Evolutionary conservation across 2,888 invertebrate species (phyloP), one percentile per base, ranked within the genome.

Genomic region (Gymnoscelis rufifasciata): DNA sequence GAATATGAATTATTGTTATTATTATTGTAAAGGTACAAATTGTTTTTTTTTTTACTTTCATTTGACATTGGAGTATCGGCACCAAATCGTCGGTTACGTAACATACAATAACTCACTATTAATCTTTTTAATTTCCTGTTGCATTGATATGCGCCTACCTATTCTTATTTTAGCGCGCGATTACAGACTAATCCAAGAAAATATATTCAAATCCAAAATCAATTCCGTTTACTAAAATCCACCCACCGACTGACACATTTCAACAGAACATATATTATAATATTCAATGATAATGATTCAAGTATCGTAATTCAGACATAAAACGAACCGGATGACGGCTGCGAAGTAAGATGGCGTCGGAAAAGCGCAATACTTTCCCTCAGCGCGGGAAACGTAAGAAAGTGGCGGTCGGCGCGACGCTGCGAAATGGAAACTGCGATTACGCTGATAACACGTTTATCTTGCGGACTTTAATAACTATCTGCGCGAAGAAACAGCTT

Each of bases 321-420:
- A 45, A 47, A 48, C 40, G 45, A 47, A 55, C 36, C 54, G 60
- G 54, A 52, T 53, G 43, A 52, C 61, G 62, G 59, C 52, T 56
- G 64, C 62, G 58, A 61, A 64, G 55, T 72, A 84, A 86, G 72
- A 87, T 87, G 86, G 87, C 86, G 82, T 65, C 79, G 84, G 88
- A 87, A 87, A 88, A 88, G 84, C 80, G 83, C 77, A 70, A 71
- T 77, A 84, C 84, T 83, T 86, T 87, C 86, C 81, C 84, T 78
- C 68, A 68, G 75, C 76, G 80, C 81, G 84, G 84, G 88, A 88
- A 88, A 81, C 80, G 76, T 76, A 83, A 81, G 86, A 83, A 86
- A 88, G 86, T 83, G 72, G 75, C 66, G 19, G 35, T 7, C 33
- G 35, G 15, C 63, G 62, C 44, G 66, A 67, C 55, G 72, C 70